Percentiles rank a stretch among this genome's conserved stretches.
Conservation (phyloP, 2,113 vertebrate species). For the Xyrauchen texanus region DNA sequence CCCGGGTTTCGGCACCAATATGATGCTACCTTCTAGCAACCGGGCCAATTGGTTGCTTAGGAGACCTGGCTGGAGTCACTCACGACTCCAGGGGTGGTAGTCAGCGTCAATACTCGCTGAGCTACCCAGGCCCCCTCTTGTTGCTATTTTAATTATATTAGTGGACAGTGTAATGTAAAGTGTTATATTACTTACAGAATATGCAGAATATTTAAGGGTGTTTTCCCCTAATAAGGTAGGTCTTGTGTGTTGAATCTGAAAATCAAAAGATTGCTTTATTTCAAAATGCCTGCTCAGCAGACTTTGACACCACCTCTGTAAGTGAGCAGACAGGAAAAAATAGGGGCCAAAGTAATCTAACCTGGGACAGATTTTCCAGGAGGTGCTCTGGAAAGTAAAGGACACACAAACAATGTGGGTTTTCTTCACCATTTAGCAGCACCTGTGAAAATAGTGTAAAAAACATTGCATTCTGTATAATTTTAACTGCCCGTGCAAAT, state of each 20-base stretch:
- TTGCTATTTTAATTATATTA: too few species aligned
- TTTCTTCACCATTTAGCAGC: conserved; percentile 22
- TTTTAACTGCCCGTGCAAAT: not conserved
- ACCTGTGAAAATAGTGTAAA: conserved; percentile 52
- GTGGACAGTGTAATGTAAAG: too few species aligned
- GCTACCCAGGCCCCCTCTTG: too few species aligned
- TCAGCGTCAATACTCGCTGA: too few species aligned
- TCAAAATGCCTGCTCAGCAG: conserved; percentile 36
- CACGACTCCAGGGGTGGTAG: too few species aligned
- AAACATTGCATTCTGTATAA: not conserved
- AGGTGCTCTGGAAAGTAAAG: not conserved
- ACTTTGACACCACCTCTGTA: too few species aligned
- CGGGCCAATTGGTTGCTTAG: too few species aligned
- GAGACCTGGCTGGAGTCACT: too few species aligned
- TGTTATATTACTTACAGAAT: too few species aligned
- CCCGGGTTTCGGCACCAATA: too few species aligned
- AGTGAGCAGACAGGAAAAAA: not conserved
- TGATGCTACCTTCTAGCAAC: too few species aligned
- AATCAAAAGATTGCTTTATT: conserved; percentile 46
- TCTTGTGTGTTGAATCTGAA: not conserved
- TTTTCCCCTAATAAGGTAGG: not conserved
- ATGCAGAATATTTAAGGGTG: too few species aligned
- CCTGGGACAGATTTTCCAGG: conserved; percentile 35
- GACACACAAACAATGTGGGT: conserved; percentile 15
- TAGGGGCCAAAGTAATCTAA: conserved; percentile 39